Base-by-base conservation (phyloP, 1,140 invertebrate species). In the Battus philenor region DNA sequence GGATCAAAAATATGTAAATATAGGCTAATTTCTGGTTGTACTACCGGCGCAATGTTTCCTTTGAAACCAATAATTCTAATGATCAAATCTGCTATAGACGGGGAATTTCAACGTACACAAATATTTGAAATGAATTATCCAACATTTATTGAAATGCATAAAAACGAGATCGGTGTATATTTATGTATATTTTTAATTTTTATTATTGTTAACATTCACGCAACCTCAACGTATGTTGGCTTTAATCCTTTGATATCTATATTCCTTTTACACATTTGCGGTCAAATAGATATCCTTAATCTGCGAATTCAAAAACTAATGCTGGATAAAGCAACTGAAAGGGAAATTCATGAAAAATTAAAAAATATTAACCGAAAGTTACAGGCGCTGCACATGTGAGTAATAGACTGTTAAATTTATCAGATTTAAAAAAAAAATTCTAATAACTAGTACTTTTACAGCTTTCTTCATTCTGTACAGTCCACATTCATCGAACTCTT, bases 391-490 rank as follows among this genome's bases (percentile, higher is more conserved):
- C 68, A 72, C 43, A 55, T 32, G 71, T 75, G 53, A 11, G 16
- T 20, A 2, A 10, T n/a, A n/a, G 10, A 20, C 20, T 36, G 4
- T 10, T 36, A 2, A 6, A 6, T 18, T n/a, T n/a, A 1, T 2
- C 6, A 4, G 4, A 27, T 5, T 27, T 4, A 2, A 27, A 27
- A 27, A 9, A 29, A n/a, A 24, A 38, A 22, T 5, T 24, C 17
- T 9, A 8, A 18, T 12, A n/a, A n/a, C n/a, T n/a, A 43, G 32
- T 13, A 9, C 30, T 53, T 49, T 67, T 41, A n/a, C 43, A 72
- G 65, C 0, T 61, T 68, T 27, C 32, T 64, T 62, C 13, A 58
- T 47, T 31, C 59, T 75, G 52, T 71, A 75, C n/a, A n/a, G n/a
- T 49, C 59, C 61, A n/a, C 65, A 61, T 3, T 59, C 59, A 12